phyloP scores from a whole-genome alignment of 2,113 vertebrate genomes.

The Sceloporus tristichus region DNA sequence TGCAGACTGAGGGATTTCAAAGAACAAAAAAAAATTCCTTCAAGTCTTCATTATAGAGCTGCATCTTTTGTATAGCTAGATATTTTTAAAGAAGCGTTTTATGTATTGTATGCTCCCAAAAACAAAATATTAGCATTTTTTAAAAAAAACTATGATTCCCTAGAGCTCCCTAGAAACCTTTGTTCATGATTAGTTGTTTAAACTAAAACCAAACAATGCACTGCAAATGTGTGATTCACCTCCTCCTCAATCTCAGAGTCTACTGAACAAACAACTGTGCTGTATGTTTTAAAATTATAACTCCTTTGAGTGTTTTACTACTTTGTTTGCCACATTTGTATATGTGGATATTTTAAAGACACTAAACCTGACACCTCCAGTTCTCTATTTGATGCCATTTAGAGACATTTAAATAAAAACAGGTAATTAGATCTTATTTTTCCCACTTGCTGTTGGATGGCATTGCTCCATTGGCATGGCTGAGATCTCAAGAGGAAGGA shows the following conservation, averaged over 20 bases:
- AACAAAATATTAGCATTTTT: constrained; percentile 4
- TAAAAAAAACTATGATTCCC: background rate
- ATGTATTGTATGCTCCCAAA: background rate
- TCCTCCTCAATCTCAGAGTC: background rate
- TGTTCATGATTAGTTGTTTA: constrained; percentile 2
- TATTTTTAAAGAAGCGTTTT: background rate
- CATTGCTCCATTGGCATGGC: background rate
- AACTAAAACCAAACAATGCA: background rate
- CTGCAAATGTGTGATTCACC: background rate
- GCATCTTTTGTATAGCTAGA: accelerated
- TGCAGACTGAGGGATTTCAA: background rate
- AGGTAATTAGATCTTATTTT: background rate
- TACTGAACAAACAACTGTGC: background rate
- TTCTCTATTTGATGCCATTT: background rate
- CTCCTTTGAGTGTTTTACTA: background rate
- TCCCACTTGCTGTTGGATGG: background rate
- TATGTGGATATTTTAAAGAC: background rate
- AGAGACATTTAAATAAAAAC: background rate
- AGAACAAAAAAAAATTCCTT: constrained; percentile 24
- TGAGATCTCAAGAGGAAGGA: background rate
- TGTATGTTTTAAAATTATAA: background rate
- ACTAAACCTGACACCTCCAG: background rate
- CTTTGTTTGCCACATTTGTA: background rate
- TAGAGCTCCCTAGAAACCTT: background rate
- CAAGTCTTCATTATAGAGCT: background rate